phyloP scores from a whole-genome alignment of 2,797 vertebrate genomes.

The Falco rusticolus region DNA sequence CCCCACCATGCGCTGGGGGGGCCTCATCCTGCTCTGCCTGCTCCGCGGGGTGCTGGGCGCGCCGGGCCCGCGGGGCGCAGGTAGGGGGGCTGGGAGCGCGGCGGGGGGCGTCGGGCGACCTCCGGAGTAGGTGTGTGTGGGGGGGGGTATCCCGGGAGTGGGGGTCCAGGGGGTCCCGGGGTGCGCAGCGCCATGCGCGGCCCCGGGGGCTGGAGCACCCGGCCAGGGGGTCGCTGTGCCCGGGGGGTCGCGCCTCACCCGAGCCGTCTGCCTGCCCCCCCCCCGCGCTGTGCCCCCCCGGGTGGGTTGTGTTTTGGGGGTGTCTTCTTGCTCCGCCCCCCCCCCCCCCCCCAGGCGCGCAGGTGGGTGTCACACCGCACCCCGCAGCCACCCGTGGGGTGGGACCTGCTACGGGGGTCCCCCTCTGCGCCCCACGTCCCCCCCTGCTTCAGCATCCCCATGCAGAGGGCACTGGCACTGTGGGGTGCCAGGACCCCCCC shows the following conservation, averaged over 20 bases:
- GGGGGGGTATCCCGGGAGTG: background rate
- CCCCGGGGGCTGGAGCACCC: too few species aligned
- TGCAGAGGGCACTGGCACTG: background rate
- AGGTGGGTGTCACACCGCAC: background rate
- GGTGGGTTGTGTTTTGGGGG: background rate
- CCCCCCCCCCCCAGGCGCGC: background rate
- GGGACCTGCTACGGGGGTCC: background rate
- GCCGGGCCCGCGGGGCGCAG: background rate
- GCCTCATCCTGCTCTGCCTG: background rate
- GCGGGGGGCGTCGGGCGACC: background rate
- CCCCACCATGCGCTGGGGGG: background rate
- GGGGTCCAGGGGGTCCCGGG: background rate
- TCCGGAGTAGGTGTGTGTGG: too few species aligned
- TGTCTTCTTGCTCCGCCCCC: background rate
- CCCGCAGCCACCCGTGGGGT: background rate
- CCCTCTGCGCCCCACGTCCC: rapidly evolving
- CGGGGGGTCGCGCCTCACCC: background rate
- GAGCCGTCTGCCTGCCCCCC: background rate
- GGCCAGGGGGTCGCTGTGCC: background rate
- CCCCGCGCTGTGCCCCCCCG: background rate
- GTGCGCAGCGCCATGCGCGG: background rate
- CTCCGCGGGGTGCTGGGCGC: background rate
- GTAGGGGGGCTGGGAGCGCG: background rate
- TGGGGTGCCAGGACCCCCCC: background rate
- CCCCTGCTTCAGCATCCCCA: background rate